These are phyloP conservation scores for Macrosoma leucophasiata DNA, from an alignment of 2,888 invertebrate genomes.

Conservation along the genomic window DNA sequence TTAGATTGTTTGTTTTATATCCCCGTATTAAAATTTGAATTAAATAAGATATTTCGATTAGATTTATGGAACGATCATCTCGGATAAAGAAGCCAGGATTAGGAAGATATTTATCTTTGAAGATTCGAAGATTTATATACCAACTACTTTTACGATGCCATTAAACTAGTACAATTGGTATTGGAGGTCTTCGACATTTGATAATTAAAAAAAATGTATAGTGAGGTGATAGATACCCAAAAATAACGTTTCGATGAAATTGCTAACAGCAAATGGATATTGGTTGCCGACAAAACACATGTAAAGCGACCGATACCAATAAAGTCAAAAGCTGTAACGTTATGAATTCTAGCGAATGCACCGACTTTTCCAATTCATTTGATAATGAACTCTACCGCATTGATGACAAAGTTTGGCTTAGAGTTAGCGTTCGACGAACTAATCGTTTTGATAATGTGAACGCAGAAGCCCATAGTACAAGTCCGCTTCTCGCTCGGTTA, in stretches of 20 bases:
- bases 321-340: conserved; percentile 21
- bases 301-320: conserved; percentile 55
- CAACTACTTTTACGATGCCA: conserved; percentile 16
- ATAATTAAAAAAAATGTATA: too few species aligned
- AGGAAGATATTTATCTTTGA: too few species aligned
- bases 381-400: conserved; percentile 14
- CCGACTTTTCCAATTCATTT: conserved; percentile 10
- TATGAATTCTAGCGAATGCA: conserved; percentile 18
- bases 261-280: too few species aligned
- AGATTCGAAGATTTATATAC: too few species aligned
- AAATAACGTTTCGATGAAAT: too few species aligned
- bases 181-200: too few species aligned
- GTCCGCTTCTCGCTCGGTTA: conserved; percentile 64
- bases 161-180: conserved; percentile 14
- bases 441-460: conserved; percentile 20
- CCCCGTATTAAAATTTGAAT: conserved; percentile 45
- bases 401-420: conserved; percentile 21
- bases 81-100: conserved; percentile 41
- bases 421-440: background rate
- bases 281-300: conserved; percentile 63
- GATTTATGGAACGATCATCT: conserved; percentile 38
- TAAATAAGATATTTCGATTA: conserved; percentile 32
- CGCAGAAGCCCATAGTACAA: conserved; percentile 34
- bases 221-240: too few species aligned
- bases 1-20: conserved; percentile 52